Evolutionary conservation across 2,888 invertebrate genomes (phyloP).

Genomic region (Epiperipatus broadwayi): DNA sequence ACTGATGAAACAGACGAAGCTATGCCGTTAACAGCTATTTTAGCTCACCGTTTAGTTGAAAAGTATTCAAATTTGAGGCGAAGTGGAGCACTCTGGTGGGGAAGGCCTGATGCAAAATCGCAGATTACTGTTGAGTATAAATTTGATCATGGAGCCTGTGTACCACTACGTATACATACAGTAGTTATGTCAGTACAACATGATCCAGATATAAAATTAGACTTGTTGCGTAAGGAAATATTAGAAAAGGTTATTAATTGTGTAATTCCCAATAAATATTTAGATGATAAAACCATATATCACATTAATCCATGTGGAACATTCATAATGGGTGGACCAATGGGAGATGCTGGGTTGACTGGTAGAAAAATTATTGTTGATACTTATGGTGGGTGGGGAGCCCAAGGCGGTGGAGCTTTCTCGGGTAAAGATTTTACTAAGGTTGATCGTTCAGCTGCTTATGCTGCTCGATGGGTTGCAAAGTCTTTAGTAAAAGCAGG

Average conservation of each 20-base stretch:
- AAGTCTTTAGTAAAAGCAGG: conserved; percentile 36
- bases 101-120: conserved; percentile 26
- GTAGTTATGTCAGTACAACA: conserved; percentile 38
- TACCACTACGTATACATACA: conserved; percentile 36
- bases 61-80: conserved; percentile 28
- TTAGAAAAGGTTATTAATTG: conserved; percentile 32
- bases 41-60: conserved; percentile 29
- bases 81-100: conserved; percentile 28
- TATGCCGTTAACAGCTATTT: conserved; percentile 31
- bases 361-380: conserved; percentile 39
- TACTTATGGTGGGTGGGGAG: conserved; percentile 40
- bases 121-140: conserved; percentile 37
- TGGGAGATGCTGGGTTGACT: conserved; percentile 25
- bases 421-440: conserved; percentile 35
- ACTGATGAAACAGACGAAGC: conserved; percentile 32
- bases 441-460: conserved; percentile 35
- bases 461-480: conserved; percentile 38
- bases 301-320: conserved; percentile 37
- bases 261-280: conserved; percentile 33
- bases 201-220: conserved; percentile 29
- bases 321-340: conserved; percentile 37
- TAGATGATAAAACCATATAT: conserved; percentile 33
- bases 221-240: conserved; percentile 27
- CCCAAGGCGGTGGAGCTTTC: conserved; percentile 39
- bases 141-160: conserved; percentile 32